Conservation (phyloP, 2,797 vertebrate genomes). For the Eupleurogrammus muticus region DNA sequence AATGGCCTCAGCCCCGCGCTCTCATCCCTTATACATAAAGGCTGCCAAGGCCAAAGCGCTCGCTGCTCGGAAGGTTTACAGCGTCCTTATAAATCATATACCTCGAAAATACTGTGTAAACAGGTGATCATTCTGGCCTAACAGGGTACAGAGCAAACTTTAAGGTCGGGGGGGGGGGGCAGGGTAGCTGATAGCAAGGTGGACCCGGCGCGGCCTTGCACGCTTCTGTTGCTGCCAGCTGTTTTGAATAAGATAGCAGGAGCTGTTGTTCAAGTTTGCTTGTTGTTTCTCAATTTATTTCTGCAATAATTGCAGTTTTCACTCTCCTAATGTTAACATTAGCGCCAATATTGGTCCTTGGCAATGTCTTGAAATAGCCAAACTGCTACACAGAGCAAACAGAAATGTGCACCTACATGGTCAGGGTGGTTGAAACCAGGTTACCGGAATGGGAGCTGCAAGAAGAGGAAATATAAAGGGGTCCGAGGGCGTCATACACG, state of each 20-base stretch:
- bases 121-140: slow-evolving; percentile 42
- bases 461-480: not conserved
- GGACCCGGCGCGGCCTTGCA: slow-evolving; percentile 29
- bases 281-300: too few relatives aligned
- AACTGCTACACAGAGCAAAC: too few relatives aligned
- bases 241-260: slow-evolving; percentile 52
- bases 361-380: too few relatives aligned
- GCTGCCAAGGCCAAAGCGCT: slow-evolving; percentile 40
- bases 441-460: slow-evolving; percentile 5
- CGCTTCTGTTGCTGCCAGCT: slow-evolving; percentile 51
- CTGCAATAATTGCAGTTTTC: too few relatives aligned
- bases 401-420: too few relatives aligned
- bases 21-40: slow-evolving; percentile 69
- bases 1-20: slow-evolving; percentile 39
- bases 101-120: slow-evolving; percentile 46
- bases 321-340: too few relatives aligned
- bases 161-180: not conserved
- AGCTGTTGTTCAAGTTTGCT: not conserved
- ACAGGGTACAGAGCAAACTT: slow-evolving; percentile 37
- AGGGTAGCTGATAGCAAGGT: slow-evolving; percentile 13
- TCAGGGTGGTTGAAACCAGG: too few relatives aligned
- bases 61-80: slow-evolving; percentile 19
- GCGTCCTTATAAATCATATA: slow-evolving; percentile 48
- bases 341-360: too few relatives aligned
- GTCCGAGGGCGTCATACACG: slow-evolving; percentile 5